These are phyloP conservation scores for Beris morrisii DNA, from an alignment of 2,888 invertebrate species.

Conservation along the genomic window DNA sequence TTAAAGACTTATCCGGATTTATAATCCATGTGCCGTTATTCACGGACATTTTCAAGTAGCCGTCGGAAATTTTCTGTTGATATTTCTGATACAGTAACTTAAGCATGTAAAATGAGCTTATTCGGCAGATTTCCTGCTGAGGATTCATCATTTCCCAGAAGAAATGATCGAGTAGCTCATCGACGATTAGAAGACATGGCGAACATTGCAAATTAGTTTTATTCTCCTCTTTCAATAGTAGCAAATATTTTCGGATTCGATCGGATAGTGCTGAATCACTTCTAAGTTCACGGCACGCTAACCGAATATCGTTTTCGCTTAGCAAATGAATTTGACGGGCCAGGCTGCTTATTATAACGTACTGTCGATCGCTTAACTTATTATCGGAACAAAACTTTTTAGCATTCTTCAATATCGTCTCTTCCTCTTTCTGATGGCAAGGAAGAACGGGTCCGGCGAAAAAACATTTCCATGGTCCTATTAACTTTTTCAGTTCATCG, in stretches of 20 bases:
- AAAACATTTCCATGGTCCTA: conserved; percentile 31
- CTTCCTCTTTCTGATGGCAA: background rate
- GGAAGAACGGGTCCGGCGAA: conserved; percentile 16
- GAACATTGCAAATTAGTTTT: conserved; percentile 36
- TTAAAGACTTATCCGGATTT: conserved; percentile 56
- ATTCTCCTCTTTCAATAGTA: background rate
- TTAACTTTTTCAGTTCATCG: background rate
- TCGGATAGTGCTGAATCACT: background rate
- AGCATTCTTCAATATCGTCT: background rate
- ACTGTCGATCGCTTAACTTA: background rate
- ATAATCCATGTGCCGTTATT: conserved; percentile 47
- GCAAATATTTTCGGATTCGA: conserved; percentile 4
- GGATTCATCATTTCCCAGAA: conserved; percentile 54
- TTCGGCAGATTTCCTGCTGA: conserved; percentile 51
- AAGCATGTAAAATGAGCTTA: conserved; percentile 51
- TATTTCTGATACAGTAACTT: conserved; percentile 48
- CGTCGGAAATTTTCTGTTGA: conserved; percentile 45
- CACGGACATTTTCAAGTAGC: conserved; percentile 48
- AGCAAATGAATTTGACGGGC: background rate
- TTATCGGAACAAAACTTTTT: conserved; percentile 7
- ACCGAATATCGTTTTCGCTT: background rate
- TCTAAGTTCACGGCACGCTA: background rate
- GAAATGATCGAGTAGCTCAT: conserved; percentile 54
- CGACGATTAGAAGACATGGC: conserved; percentile 52
- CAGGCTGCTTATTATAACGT: conserved; percentile 6